Evolutionary conservation across 2,888 invertebrate species (phyloP), one percentile per base, ranked within the genome.

Genomic region (Tineola bisselliella): DNA sequence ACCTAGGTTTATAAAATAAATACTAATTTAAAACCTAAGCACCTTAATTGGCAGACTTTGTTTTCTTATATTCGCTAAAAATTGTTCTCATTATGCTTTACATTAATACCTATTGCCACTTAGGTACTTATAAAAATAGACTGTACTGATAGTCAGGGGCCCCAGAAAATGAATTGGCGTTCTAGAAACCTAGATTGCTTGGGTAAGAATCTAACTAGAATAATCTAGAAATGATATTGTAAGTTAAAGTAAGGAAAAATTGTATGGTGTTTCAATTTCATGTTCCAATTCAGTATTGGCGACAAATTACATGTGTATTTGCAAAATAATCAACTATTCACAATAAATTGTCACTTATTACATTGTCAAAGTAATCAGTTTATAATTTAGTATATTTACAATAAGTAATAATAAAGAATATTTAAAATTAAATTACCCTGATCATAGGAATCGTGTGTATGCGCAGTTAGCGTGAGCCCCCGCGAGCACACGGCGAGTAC

Each of bases 391-490:
- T 38, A 38, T 3, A 38, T 38, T 1, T 10, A 38, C 10, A 38
- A 38, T 38, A 38, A 38, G 10, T n/a, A 38, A 38, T 38, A 10
- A 38, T 6, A 38, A 12, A 6, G 3, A 6, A 38, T 38, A 6
- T 12, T 38, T 38, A 6, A 38, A 25, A 38, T 38, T 71, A 67
- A 74, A 77, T 80, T 79, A 79, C 75, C 79, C 80, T 77, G 77
- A 80, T 77, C 74, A 74, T 71, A 69, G 66, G 66, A 71, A 68
- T 64, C 67, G 68, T 69, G 69, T 69, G 72, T 72, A 75, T 69
- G 69, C 71, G 68, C 71, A 72, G 73, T 73, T 48, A 48, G 48
- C 48, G 48, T 13, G 13, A 48, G 17, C 48, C 38, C 48, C 48
- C 48, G 48, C 48, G 13, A 13, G 48, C 48, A 48, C 12, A 30